Evolutionary conservation across 2,888 invertebrate species (phyloP).

Genomic region (Petrolisthes manimaculis): DNA sequence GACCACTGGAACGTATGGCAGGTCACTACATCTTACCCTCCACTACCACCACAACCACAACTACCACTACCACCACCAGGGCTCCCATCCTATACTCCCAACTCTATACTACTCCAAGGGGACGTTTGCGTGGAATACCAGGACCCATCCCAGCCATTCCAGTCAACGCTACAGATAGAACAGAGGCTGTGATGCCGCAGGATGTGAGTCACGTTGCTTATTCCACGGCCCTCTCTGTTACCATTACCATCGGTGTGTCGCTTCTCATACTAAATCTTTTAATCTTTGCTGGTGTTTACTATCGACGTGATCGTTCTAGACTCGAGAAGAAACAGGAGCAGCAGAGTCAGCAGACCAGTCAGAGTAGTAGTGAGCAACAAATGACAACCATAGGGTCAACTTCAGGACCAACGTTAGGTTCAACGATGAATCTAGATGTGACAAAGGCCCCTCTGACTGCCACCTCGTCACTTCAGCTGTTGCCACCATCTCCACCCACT

Average conservation of each 20-base stretch:
- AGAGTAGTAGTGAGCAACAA: slow-evolving; percentile 61
- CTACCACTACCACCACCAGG: slow-evolving; percentile 40
- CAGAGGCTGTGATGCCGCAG: slow-evolving; percentile 58
- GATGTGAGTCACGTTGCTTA: slow-evolving; percentile 73
- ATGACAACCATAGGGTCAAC: slow-evolving; percentile 49
- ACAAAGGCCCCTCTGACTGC: slow-evolving; percentile 47
- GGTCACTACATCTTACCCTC: slow-evolving; percentile 64
- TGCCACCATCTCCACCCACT: slow-evolving; percentile 49
- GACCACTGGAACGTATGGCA: slow-evolving; percentile 69
- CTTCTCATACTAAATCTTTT: slow-evolving; percentile 90
- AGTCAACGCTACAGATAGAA: slow-evolving; percentile 43
- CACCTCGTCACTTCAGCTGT: slow-evolving; percentile 34
- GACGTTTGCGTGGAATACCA: not conserved
- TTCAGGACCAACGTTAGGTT: not conserved
- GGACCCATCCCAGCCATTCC: slow-evolving; percentile 27
- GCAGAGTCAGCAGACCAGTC: slow-evolving; percentile 56
- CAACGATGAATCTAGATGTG: slow-evolving; percentile 52
- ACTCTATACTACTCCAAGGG: slow-evolving; percentile 30
- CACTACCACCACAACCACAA: slow-evolving; percentile 49
- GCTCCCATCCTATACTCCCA: slow-evolving; percentile 32
- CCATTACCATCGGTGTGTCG: slow-evolving; percentile 95
- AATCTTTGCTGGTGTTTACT: slow-evolving; percentile 92
- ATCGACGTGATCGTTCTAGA: slow-evolving; percentile 55
- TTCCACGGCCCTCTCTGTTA: slow-evolving; percentile 90
- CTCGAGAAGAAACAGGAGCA: slow-evolving; percentile 54